Evolutionary conservation across 2,113 vertebrate genomes (phyloP).

Genomic region (Nanger granti): DNA sequence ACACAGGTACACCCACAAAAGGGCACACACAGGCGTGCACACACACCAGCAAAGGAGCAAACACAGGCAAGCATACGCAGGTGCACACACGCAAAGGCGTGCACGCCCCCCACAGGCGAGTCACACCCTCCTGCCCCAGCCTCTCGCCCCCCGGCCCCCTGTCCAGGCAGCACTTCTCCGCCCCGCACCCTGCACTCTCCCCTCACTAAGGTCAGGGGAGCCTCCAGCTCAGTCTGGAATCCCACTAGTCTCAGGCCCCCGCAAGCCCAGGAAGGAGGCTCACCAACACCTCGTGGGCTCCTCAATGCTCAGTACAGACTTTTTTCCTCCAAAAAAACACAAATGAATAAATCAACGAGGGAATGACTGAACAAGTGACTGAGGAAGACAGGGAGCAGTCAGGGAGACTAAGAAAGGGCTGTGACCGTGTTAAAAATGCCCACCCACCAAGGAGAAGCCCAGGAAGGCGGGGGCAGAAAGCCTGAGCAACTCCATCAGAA

Average conservation of each 20-base stretch:
- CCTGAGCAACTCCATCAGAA: accelerated
- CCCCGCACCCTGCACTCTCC: not conserved
- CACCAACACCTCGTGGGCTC: not conserved
- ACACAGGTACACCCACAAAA: not conserved
- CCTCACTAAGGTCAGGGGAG: too few relatives aligned
- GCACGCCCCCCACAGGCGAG: not conserved
- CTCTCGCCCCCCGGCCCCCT: accelerated
- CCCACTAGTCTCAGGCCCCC: accelerated
- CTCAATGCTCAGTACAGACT: not conserved
- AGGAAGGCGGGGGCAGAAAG: not conserved
- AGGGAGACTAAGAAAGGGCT: not conserved
- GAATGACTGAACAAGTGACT: not conserved
- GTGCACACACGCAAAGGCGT: accelerated
- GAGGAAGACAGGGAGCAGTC: not conserved
- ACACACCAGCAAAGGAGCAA: not conserved
- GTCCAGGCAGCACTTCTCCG: not conserved
- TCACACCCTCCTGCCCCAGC: accelerated
- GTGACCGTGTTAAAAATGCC: not conserved
- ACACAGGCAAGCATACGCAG: not conserved
- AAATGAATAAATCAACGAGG: not conserved
- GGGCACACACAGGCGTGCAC: too few relatives aligned
- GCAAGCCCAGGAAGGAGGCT: not conserved
- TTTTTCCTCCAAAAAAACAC: not conserved
- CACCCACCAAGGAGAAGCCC: not conserved
- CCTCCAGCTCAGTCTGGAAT: not conserved